Conservation (phyloP, 2,113 vertebrate genomes). For the Triplophysa rosa region DNA sequence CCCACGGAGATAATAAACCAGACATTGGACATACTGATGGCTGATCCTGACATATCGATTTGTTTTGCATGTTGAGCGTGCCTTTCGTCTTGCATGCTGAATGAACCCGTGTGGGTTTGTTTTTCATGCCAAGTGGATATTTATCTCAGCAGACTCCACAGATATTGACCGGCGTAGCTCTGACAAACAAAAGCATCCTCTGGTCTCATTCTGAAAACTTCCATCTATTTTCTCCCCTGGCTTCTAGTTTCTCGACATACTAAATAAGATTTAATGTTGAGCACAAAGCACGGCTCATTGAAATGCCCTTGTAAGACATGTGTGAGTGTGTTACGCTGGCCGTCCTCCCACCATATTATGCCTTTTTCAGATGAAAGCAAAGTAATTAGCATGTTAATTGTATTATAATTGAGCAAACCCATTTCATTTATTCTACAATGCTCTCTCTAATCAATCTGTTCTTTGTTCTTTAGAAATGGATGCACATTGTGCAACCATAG, state of each 20-base stretch:
- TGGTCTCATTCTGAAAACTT: not conserved
- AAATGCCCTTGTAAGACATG: not conserved
- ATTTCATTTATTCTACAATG: constrained; percentile 42
- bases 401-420: constrained; percentile 49
- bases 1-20: no score
- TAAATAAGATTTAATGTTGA: constrained; percentile 9
- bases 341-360: constrained; percentile 35
- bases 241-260: constrained; percentile 8
- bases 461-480: constrained; percentile 31
- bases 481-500: constrained; percentile 18
- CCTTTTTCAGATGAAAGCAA: constrained; percentile 40
- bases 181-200: constrained; percentile 3
- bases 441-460: constrained; percentile 22
- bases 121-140: constrained; percentile 9
- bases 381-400: constrained; percentile 56
- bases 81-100: constrained; percentile 20
- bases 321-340: constrained; percentile 25
- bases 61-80: constrained; percentile 18
- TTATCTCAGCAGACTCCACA: constrained; percentile 32
- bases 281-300: constrained; percentile 2
- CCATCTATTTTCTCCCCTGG: constrained; percentile 10
- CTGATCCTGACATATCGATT: constrained; percentile 25
- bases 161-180: constrained; percentile 1
- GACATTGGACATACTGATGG: not conserved
- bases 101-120: constrained; percentile 20